Base-by-base conservation (phyloP, 1,140 invertebrate genomes). In the Harlomillsia oculata region DNA sequence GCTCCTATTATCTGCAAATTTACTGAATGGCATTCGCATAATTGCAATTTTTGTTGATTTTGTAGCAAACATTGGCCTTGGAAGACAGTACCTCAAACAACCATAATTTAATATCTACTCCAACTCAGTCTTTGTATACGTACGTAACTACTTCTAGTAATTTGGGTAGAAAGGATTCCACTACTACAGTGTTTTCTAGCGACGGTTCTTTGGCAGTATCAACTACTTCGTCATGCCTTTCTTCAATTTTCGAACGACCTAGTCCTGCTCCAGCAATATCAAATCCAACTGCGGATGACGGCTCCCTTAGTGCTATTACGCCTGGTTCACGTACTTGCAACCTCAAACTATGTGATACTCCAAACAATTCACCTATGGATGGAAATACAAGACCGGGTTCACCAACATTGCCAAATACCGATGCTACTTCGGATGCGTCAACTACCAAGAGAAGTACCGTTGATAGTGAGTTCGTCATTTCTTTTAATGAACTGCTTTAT, bases 361-460 rank as follows among this genome's bases (percentile, higher is more conserved):
- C 63, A 20, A 49, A 59, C 49, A 65, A 65, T 48, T 65, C 63
- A 14, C 63, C 63, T 18, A 53, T 46, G 21, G 56, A 59, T 20
- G 63, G 60, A 40, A 65, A 59, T 44, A 54, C 63, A 23, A 32
- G 59, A 8, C 54, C 63, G 16, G 28, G 32, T 30, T 62, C 63
- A 25, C 63, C 60, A 32, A 44, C 41, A 9, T 37, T 30, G 16
- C 8, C 8, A 9, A 34, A n/a, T 34, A 34, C 8, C 32, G 32
- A 32, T 14, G 34, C 13, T 46, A 16, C 30, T 48, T 48, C 45
- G n/a, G n/a, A 49, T 34, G 28, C 25, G 23, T 41, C 30, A 8
- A 29, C 29, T 34, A 48, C 23, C 26, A 59, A 37, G n/a, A 59
- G 50, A 59, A 39, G 44, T 40, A 59, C 63, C n/a, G 44, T 65